Percentiles rank a stretch among this genome's conserved stretches.
Evolutionary conservation across 2,113 vertebrate species (phyloP).

Genomic region (Nipponia nippon): DNA sequence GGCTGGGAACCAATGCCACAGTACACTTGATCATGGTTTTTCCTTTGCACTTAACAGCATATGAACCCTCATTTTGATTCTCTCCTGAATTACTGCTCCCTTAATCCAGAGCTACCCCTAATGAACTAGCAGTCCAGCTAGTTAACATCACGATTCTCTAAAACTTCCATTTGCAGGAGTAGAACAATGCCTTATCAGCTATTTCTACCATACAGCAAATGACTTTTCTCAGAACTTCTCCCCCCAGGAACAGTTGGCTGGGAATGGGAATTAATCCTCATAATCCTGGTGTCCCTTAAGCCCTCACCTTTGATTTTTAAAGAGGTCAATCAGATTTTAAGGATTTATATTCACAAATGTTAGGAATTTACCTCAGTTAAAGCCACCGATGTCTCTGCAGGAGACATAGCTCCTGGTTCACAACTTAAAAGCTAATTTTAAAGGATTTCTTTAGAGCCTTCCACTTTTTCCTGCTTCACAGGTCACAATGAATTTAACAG

Average conservation of each 20-base stretch:
- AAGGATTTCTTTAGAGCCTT: not conserved
- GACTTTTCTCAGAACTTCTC: slow-evolving; percentile 9
- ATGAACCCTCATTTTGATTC: fast-evolving
- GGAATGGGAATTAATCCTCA: slow-evolving; percentile 63
- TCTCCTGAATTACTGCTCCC: not conserved
- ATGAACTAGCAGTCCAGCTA: not conserved
- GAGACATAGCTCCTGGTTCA: not conserved
- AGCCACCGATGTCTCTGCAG: not conserved
- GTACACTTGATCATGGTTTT: not conserved
- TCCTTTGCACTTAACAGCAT: not conserved
- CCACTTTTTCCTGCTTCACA: not conserved
- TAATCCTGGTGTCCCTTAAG: slow-evolving; percentile 62
- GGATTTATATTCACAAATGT: slow-evolving; percentile 51
- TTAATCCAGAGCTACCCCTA: not conserved
- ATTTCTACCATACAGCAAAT: slow-evolving; percentile 21
- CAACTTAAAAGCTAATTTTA: slow-evolving; percentile 18
- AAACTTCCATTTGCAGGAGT: not conserved
- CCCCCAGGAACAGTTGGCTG: not conserved
- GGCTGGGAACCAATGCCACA: not conserved
- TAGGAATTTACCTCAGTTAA: slow-evolving; percentile 42
- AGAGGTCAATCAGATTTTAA: slow-evolving; percentile 47
- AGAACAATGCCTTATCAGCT: not conserved
- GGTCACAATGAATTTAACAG: not conserved
- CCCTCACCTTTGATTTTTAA: slow-evolving; percentile 52
- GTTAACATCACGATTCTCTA: not conserved